Evolutionary conservation across 2,888 invertebrate species (phyloP).

Genomic region (Eurytoma adleriae): DNA sequence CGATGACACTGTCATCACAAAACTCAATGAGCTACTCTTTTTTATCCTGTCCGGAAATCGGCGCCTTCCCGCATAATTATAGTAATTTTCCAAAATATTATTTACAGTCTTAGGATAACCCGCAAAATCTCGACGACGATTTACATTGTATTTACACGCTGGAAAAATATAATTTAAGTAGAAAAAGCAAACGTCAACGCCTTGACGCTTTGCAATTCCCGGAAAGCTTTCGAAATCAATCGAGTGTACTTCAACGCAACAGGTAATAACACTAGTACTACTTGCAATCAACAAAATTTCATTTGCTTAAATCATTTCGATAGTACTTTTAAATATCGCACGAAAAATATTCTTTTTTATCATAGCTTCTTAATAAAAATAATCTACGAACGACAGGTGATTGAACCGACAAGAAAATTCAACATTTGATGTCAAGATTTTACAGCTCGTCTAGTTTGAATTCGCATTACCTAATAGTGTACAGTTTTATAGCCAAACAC

Average conservation of each 20-base stretch:
- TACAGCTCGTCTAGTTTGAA: constrained; percentile 43
- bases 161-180: constrained; percentile 51
- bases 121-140: constrained; percentile 43
- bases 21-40: constrained; percentile 13
- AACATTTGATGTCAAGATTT: constrained; percentile 45
- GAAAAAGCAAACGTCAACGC: constrained; percentile 32
- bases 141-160: constrained; percentile 55
- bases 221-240: constrained; percentile 18
- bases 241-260: background rate
- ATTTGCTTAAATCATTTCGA: background rate
- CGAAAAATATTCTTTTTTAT: no score
- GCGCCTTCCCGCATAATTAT: constrained; percentile 31
- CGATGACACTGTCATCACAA: constrained; percentile 47
- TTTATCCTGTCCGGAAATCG: constrained; percentile 25
- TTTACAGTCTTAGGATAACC: constrained; percentile 45
- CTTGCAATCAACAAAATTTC: no score
- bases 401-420: constrained; percentile 3
- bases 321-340: background rate
- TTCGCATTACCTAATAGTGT: constrained; percentile 65
- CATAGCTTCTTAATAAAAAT: background rate
- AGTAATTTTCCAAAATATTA: constrained; percentile 38
- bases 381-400: background rate
- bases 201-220: constrained; percentile 33
- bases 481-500: constrained; percentile 67
- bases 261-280: no score